phyloP scores from a whole-genome alignment of 2,797 vertebrate genomes.

The Pristis pectinata region DNA sequence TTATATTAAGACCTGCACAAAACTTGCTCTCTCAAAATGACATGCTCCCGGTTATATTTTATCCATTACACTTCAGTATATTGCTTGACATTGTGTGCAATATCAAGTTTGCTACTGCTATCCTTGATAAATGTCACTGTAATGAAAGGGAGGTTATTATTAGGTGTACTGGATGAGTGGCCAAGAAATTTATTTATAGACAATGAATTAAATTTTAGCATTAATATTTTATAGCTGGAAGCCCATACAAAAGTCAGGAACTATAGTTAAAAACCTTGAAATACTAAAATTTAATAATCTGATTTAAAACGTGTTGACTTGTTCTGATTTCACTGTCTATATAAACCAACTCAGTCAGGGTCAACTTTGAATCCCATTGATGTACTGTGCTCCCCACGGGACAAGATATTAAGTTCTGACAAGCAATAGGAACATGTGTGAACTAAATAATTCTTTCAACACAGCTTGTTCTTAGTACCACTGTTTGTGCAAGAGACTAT shows the following conservation, averaged over 20 bases:
- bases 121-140: neutral
- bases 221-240: neutral
- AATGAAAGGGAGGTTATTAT: slow-evolving; percentile 16
- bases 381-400: neutral
- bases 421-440: neutral
- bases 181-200: neutral
- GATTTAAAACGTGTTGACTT: neutral
- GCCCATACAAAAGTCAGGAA: neutral
- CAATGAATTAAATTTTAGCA: neutral
- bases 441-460: slow-evolving; percentile 16
- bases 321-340: neutral
- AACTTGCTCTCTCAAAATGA: neutral
- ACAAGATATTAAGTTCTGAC: slow-evolving; percentile 14
- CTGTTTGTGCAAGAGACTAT: neutral
- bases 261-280: neutral
- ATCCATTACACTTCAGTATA: neutral
- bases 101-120: slow-evolving; percentile 3
- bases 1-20: neutral
- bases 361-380: neutral
- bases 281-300: too few species aligned
- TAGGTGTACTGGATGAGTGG: neutral
- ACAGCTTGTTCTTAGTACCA: slow-evolving; percentile 13
- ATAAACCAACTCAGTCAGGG: neutral
- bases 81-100: slow-evolving; percentile 1
- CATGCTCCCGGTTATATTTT: neutral